Evolutionary conservation across 2,888 invertebrate species (phyloP), one percentile per base, ranked within the genome.

Genomic region (Carterocephalus palaemon): DNA sequence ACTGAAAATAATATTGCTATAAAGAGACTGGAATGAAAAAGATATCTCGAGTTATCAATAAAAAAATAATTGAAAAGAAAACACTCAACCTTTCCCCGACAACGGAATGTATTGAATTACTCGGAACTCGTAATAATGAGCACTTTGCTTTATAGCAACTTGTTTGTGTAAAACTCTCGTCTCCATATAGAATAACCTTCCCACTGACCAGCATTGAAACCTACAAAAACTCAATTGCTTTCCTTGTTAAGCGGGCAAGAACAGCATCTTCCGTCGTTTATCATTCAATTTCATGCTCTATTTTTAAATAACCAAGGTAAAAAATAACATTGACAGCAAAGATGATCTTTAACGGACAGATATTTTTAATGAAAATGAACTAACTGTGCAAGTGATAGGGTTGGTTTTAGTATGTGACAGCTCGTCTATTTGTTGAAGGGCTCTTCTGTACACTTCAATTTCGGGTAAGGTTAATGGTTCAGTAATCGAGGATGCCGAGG

Each of bases 381-480:
- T 46, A 10, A 32, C 10, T 9, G 38, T 17, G 38, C 6, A 1
- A 12, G 48, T n/a, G 31, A 40, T 60, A 59, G 47, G 57, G 67
- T 64, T 32, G 49, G 34, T 20, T 53, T 61, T 60, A 17, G 53
- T 16, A 38, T 49, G 57, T 42, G 16, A 31, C 34, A 13, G 33
- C 26, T 41, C 40, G 58, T 57, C 49, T 58, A 55, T 59, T 60
- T 54, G 53, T 62, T 55, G 56, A 67, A 39, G 67, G 52, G 62
- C 55, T 51, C 59, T 64, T 53, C 53, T 55, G 49, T 52, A 62
- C 61, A 54, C 57, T 64, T 60, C 61, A 60, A 63, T 64, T 64
- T 60, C 49, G 57, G 66, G 67, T 62, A 67, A 71, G 71, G 72
- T 75, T 77, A 81, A 82, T 80, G 80, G 78, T 70, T 71, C 63